Conservation (phyloP, 2,113 vertebrate species). For the Rhodinocichla rosea region DNA sequence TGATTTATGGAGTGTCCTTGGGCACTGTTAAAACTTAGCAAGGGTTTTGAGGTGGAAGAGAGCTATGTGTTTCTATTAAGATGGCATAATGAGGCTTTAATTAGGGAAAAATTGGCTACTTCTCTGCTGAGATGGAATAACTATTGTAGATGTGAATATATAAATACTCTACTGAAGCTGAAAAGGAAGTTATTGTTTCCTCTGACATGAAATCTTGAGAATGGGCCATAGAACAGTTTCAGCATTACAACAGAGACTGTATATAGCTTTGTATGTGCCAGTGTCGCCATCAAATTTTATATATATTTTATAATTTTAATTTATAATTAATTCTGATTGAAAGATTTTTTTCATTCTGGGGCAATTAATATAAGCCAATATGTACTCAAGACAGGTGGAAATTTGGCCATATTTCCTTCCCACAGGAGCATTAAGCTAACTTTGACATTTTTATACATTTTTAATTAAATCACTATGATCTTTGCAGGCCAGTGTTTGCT, state of each 20-base stretch:
- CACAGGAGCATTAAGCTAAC: not conserved
- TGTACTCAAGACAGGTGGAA: not conserved
- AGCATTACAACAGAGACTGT: not conserved
- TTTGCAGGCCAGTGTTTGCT: not conserved
- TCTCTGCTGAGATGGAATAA: not conserved
- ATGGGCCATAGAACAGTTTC: not conserved
- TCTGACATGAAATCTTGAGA: not conserved
- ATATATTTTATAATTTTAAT: not conserved
- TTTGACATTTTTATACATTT: not conserved
- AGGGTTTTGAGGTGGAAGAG: not conserved
- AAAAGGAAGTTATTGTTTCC: not conserved
- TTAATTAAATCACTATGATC: conserved; percentile 41
- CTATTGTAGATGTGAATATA: not conserved
- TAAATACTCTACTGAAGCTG: not conserved
- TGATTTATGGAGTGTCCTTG: not conserved
- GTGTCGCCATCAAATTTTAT: not conserved
- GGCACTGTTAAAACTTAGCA: not conserved
- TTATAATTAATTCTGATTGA: not conserved
- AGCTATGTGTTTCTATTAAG: not conserved
- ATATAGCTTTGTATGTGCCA: not conserved
- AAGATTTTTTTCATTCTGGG: not conserved
- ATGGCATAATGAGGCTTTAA: conserved; percentile 1
- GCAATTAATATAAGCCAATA: not conserved
- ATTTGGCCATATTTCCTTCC: not conserved
- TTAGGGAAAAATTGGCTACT: not conserved